Percentiles rank a stretch among this genome's conserved stretches.
Conservation (phyloP, 2,113 vertebrate species). For the Phalacrocorax pelagicus region DNA sequence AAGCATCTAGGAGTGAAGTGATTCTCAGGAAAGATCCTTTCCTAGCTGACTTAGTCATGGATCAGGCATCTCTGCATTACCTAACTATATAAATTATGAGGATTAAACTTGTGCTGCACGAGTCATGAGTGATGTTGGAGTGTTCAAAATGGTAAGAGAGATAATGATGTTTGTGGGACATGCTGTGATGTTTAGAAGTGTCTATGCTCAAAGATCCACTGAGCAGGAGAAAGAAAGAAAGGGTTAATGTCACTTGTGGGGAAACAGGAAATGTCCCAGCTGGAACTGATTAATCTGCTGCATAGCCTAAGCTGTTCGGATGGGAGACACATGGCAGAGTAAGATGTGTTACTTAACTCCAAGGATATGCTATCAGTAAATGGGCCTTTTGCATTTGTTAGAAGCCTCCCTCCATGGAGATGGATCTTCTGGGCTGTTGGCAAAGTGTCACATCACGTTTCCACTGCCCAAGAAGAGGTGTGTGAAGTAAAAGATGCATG, state of each 20-base stretch:
- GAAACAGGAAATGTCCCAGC: constrained; percentile 60
- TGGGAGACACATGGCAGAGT: constrained; percentile 49
- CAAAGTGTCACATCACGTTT: background rate
- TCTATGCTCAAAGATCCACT: background rate
- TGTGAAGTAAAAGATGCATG: background rate
- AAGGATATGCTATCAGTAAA: background rate
- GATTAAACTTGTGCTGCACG: background rate
- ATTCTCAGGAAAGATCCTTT: background rate
- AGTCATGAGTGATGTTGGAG: background rate
- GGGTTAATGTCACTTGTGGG: constrained; percentile 36
- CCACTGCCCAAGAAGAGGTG: background rate
- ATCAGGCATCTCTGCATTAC: background rate
- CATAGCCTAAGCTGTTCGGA: constrained; percentile 10
- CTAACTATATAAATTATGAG: background rate
- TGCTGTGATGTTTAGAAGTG: background rate
- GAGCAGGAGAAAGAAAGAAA: background rate
- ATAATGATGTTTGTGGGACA: background rate
- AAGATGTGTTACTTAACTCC: background rate
- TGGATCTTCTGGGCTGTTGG: background rate
- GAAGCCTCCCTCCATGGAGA: background rate
- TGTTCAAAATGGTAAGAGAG: background rate
- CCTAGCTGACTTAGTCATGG: background rate
- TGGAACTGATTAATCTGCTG: constrained; percentile 39
- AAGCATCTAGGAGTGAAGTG: background rate
- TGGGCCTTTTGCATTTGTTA: background rate